These are phyloP conservation scores for Syngnathoides biaculeatus DNA, from an alignment of 2,113 vertebrate species.

Conservation along the genomic window DNA sequence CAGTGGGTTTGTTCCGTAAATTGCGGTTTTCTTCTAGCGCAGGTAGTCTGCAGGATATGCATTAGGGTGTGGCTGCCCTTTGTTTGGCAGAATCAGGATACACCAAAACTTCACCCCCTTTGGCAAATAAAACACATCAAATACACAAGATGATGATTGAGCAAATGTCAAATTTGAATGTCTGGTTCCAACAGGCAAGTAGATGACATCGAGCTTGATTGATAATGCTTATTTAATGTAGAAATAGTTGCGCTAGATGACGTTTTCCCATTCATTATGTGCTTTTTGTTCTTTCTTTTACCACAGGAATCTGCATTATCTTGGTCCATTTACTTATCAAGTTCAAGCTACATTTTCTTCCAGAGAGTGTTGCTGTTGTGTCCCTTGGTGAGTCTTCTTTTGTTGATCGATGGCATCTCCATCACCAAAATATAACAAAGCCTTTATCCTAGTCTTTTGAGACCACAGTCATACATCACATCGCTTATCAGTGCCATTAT, in stretches of 20 bases:
- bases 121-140: not conserved
- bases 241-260: not conserved
- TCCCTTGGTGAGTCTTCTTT: conserved; percentile 85
- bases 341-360: conserved; percentile 93
- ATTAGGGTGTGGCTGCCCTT: not conserved
- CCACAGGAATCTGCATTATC: conserved; percentile 94
- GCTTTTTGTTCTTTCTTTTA: conserved; percentile 39
- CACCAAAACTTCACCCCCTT: not conserved
- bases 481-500: no score
- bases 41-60: not conserved
- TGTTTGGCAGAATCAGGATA: not conserved
- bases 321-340: conserved; percentile 97
- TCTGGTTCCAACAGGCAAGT: not conserved
- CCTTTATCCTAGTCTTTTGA: not conserved
- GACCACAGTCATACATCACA: no score
- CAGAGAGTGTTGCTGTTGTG: conserved; percentile 96
- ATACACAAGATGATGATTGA: not conserved
- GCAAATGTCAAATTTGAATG: conserved; percentile 9
- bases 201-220: not conserved
- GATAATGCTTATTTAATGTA: not conserved
- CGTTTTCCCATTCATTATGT: conserved; percentile 17
- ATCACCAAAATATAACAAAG: not conserved
- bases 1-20: not conserved
- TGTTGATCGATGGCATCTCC: not conserved
- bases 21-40: not conserved